phyloP scores from a whole-genome alignment of 2,113 vertebrate genomes.

The Climacteris rufus region DNA sequence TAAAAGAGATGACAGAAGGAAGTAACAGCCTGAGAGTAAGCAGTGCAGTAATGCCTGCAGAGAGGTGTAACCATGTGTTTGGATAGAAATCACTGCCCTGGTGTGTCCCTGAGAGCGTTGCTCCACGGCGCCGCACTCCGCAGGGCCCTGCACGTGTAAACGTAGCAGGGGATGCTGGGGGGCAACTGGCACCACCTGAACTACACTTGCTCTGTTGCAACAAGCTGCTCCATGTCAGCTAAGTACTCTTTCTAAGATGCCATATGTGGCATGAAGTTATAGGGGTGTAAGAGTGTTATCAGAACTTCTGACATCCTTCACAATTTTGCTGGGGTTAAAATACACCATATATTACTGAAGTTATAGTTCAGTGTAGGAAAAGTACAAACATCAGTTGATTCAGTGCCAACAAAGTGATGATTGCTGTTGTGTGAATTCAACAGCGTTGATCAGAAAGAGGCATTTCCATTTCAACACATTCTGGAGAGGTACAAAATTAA shows the following conservation, averaged over 20 bases:
- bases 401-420: neutral
- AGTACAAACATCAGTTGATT: neutral
- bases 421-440: neutral
- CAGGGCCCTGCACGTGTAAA: fast-evolving
- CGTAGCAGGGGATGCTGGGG: neutral
- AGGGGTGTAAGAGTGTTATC: neutral
- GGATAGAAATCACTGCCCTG: neutral
- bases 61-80: neutral
- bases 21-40: neutral
- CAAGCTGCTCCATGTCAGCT: neutral
- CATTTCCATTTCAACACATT: neutral
- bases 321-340: neutral
- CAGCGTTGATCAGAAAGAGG: neutral
- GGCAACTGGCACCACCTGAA: neutral
- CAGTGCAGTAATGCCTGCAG: neutral
- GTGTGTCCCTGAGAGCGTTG: neutral
- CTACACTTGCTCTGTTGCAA: neutral
- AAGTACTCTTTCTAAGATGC: neutral
- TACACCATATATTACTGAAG: neutral
- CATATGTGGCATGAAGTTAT: neutral
- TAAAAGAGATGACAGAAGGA: neutral
- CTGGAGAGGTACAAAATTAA: neutral
- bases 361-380: neutral
- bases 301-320: neutral
- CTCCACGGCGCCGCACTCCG: fast-evolving